Conservation (phyloP, 2,888 invertebrate species). For the Chymomyza caudatula region DNA sequence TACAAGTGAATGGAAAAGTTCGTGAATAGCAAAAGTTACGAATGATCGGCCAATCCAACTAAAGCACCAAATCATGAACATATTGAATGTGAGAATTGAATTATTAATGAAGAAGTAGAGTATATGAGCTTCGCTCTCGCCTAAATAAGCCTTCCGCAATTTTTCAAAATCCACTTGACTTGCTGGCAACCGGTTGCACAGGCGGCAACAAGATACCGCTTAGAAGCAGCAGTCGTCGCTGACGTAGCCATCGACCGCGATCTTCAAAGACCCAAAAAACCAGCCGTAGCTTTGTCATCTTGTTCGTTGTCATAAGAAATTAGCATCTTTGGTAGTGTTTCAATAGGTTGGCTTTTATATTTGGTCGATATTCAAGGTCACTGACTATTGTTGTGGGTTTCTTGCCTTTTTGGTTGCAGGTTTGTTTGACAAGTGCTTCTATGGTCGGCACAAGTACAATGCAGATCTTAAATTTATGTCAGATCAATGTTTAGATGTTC, state of each 20-base stretch:
- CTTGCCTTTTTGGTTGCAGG: slow-evolving; percentile 31
- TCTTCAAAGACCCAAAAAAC: slow-evolving; percentile 2
- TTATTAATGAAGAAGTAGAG: too few species aligned
- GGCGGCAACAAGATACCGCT: background rate
- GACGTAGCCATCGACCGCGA: background rate
- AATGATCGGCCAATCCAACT: too few species aligned
- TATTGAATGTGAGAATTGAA: too few species aligned
- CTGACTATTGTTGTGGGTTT: slow-evolving; percentile 23
- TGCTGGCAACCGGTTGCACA: background rate
- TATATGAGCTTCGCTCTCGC: background rate
- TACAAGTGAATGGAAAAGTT: too few species aligned
- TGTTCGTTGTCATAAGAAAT: slow-evolving; percentile 59
- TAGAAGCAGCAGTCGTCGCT: background rate
- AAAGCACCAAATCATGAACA: too few species aligned
- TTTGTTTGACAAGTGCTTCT: slow-evolving; percentile 22
- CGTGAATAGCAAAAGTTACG: too few species aligned
- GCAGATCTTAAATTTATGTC: background rate
- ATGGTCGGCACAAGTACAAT: background rate
- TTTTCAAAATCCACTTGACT: background rate
- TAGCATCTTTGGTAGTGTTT: slow-evolving; percentile 65
- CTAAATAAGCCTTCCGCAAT: background rate
- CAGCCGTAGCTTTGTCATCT: slow-evolving; percentile 14
- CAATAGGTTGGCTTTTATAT: slow-evolving; percentile 37
- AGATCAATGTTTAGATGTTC: background rate
- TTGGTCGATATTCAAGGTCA: slow-evolving; percentile 57